phyloP scores from a whole-genome alignment of 2,888 invertebrate genomes.

The Hetaerina titia region DNA sequence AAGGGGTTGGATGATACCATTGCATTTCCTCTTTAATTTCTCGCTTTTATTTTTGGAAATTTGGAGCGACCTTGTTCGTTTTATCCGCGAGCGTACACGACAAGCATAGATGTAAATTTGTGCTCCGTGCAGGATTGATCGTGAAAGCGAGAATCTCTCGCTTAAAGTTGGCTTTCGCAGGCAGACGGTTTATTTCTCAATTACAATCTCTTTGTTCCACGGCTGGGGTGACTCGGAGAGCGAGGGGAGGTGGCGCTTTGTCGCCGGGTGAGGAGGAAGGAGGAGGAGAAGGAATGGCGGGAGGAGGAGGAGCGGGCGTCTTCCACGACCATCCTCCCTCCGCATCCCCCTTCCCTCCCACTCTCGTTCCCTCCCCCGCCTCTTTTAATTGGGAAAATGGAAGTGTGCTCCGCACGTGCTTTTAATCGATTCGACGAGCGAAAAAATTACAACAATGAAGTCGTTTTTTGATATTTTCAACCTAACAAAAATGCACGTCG shows the following conservation, averaged over 20 bases:
- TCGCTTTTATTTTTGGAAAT: background rate
- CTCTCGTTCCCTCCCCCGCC: conserved; percentile 9
- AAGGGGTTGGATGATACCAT: background rate
- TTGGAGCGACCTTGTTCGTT: background rate
- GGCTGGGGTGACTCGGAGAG: background rate
- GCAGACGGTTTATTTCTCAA: background rate
- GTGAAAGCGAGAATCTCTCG: too few species aligned
- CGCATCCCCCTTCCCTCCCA: background rate
- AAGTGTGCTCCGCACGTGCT: conserved; percentile 27
- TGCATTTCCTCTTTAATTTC: background rate
- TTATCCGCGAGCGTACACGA: background rate
- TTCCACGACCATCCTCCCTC: background rate
- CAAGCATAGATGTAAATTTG: too few species aligned
- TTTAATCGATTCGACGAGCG: conserved; percentile 6
- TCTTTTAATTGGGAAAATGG: conserved; percentile 34
- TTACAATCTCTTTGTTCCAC: background rate
- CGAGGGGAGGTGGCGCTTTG: background rate
- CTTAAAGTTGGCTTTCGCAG: background rate
- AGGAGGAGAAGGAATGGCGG: background rate
- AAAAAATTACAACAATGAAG: background rate
- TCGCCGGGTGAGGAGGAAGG: background rate
- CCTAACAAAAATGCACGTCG: background rate
- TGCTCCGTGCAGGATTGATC: too few species aligned
- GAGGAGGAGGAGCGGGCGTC: background rate
- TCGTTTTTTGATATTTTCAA: background rate